phyloP scores from a whole-genome alignment of 2,888 invertebrate genomes.

The Trissolcus brochymenae region DNA sequence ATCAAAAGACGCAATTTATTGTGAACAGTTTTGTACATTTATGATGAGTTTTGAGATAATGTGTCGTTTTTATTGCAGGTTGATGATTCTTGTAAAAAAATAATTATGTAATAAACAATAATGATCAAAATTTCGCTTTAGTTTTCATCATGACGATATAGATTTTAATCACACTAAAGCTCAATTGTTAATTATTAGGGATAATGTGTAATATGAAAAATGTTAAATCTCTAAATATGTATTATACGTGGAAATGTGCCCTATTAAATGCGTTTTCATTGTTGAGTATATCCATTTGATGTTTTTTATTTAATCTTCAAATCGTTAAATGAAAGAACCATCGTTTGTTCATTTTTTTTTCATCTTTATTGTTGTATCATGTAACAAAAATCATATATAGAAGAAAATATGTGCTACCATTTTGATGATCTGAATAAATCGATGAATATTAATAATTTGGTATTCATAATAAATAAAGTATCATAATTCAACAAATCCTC shows the following conservation, averaged over 20 bases:
- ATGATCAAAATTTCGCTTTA: slow-evolving; percentile 46
- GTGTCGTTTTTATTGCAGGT: slow-evolving; percentile 20
- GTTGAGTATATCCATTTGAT: slow-evolving; percentile 53
- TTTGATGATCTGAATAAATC: background rate
- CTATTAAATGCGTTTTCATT: slow-evolving; percentile 63
- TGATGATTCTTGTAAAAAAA: slow-evolving; percentile 19
- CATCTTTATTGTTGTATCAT: background rate
- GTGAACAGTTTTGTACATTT: slow-evolving; percentile 21
- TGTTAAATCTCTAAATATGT: slow-evolving; percentile 61
- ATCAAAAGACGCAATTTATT: background rate
- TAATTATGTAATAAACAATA: slow-evolving; percentile 30
- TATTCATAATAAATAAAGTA: too few species aligned
- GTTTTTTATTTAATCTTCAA: background rate
- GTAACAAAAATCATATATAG: slow-evolving; percentile 9
- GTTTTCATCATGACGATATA: slow-evolving; percentile 52
- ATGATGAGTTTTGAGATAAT: background rate
- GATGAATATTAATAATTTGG: too few species aligned
- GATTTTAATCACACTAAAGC: slow-evolving; percentile 58
- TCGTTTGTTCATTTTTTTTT: background rate
- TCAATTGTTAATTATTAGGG: slow-evolving; percentile 63
- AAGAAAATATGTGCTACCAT: background rate
- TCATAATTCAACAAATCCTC: too few species aligned
- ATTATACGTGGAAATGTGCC: slow-evolving; percentile 59
- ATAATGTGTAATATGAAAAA: slow-evolving; percentile 61
- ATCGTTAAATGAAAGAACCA: background rate